Conservation (phyloP, 2,797 vertebrate species). For the Protonibea diacanthus region DNA sequence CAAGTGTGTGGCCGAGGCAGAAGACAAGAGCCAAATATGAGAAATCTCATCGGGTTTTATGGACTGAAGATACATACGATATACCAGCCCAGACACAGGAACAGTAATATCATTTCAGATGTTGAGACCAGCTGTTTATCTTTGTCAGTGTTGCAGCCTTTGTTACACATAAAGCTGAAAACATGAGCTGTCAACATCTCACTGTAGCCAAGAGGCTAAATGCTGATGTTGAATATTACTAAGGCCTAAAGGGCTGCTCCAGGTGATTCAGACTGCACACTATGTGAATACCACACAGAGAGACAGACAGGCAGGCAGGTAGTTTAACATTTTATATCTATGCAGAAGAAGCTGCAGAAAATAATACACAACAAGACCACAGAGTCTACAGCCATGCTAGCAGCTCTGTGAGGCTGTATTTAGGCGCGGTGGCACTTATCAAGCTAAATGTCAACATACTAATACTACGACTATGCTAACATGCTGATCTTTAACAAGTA, state of each 20-base stretch:
- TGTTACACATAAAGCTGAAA: not conserved
- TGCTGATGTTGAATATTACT: not conserved
- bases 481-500: not conserved
- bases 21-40: not conserved
- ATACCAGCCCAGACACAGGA: not conserved
- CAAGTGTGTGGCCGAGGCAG: not conserved
- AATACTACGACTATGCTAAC: not conserved
- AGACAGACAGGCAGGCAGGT: too few species aligned
- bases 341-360: not conserved
- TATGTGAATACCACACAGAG: not conserved
- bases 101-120: not conserved
- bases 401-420: too few species aligned
- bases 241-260: not conserved
- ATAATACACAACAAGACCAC: not conserved
- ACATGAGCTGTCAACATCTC: not conserved
- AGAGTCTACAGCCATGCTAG: not conserved
- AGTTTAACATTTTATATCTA: not conserved
- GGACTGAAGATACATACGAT: not conserved
- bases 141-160: not conserved
- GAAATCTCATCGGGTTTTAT: not conserved
- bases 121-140: not conserved
- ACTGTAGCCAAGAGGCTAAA: slow-evolving; percentile 1
- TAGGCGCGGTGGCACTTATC: too few species aligned
- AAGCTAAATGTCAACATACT: not conserved
- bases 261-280: not conserved